Conservation (phyloP, 2,113 vertebrate genomes). For the Catharus minimus region DNA sequence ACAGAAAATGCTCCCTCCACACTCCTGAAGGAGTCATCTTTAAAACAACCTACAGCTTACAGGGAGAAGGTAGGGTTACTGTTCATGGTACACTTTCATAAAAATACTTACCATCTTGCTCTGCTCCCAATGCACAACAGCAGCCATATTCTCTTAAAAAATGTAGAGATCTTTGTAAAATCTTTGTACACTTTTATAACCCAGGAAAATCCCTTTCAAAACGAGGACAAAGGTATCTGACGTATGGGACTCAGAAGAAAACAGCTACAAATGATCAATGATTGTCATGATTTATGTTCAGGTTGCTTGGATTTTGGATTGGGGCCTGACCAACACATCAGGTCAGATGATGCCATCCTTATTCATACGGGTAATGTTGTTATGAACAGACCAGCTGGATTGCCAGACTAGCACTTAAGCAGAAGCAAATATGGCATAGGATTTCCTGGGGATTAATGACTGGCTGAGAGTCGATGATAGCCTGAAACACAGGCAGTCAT, state of each 20-base stretch:
- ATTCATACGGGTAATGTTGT: not conserved
- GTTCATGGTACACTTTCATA: not conserved
- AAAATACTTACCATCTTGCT: not conserved
- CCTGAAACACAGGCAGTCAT: conserved; percentile 31
- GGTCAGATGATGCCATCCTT: not conserved
- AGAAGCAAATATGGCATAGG: conserved; percentile 60
- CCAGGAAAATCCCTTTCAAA: not conserved
- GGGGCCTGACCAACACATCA: not conserved
- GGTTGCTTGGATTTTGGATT: not conserved
- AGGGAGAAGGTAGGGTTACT: not conserved
- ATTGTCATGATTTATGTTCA: not conserved
- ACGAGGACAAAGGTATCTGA: not conserved
- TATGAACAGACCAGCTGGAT: not conserved
- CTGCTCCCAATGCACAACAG: not conserved
- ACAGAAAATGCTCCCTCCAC: not conserved
- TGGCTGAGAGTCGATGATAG: conserved; percentile 57
- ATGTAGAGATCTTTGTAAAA: not conserved
- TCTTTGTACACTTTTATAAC: not conserved
- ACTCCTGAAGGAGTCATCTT: not conserved
- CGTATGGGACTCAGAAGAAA: not conserved
- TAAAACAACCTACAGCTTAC: not conserved
- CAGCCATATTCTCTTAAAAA: not conserved
- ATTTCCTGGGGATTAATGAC: conserved; percentile 65
- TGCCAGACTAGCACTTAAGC: conserved; percentile 48
- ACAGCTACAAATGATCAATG: not conserved